phyloP scores from a whole-genome alignment of 1,140 invertebrate genomes.

The Pomphorhynchus laevis region DNA sequence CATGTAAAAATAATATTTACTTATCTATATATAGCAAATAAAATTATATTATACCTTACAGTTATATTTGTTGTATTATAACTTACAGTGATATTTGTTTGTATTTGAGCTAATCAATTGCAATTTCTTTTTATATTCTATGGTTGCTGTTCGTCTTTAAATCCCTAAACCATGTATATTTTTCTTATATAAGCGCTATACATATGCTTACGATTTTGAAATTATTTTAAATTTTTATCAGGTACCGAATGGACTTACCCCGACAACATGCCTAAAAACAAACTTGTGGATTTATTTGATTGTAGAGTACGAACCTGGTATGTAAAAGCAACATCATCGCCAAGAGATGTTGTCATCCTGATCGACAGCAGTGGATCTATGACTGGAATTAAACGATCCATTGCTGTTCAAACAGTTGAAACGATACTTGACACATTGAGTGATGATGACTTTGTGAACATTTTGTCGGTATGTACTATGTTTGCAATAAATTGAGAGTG shows the following conservation, averaged over 20 bases:
- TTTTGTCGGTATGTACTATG: slow-evolving; percentile 29
- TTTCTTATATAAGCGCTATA: not conserved
- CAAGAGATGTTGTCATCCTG: slow-evolving; percentile 76
- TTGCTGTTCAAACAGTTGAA: slow-evolving; percentile 54
- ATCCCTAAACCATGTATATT: not conserved
- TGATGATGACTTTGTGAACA: slow-evolving; percentile 82
- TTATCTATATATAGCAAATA: too few relatives aligned
- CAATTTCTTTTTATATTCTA: too few relatives aligned
- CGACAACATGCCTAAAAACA: not conserved
- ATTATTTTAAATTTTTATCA: not conserved
- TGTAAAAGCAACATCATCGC: slow-evolving; percentile 72
- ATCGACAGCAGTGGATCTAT: slow-evolving; percentile 83
- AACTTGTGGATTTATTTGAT: slow-evolving; percentile 6
- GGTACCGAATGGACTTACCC: not conserved
- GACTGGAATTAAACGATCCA: slow-evolving; percentile 56
- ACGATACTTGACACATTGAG: slow-evolving; percentile 67
- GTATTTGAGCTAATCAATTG: too few relatives aligned
- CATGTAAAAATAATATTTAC: too few relatives aligned
- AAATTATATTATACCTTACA: too few relatives aligned
- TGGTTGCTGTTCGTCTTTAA: too few relatives aligned
- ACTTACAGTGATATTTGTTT: too few relatives aligned
- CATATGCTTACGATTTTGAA: not conserved
- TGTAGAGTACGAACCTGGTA: slow-evolving; percentile 24
- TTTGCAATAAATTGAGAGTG: too few relatives aligned
- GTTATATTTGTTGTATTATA: too few relatives aligned